phyloP scores from a whole-genome alignment of 1,140 invertebrate genomes.

The Homalodisca vitripennis region DNA sequence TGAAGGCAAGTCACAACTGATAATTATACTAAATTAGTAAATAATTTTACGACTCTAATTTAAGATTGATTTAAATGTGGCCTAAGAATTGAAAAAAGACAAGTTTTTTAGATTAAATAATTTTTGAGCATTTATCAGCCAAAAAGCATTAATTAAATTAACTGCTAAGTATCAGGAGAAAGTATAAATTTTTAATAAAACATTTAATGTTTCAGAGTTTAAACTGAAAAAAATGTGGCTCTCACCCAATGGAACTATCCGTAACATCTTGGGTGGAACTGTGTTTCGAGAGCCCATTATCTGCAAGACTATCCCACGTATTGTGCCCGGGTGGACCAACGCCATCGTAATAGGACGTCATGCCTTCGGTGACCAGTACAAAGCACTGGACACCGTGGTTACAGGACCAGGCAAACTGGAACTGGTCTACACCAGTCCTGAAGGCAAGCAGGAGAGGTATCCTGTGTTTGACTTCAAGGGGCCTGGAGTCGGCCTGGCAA shows the following conservation, averaged over 20 bases:
- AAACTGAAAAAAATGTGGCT: conserved; percentile 93
- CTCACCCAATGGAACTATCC: conserved; percentile 87
- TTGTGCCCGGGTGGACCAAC: conserved; percentile 85
- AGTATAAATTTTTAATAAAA: no score
- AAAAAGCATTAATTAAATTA: no score
- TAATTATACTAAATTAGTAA: conserved; percentile 1
- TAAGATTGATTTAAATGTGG: neutral
- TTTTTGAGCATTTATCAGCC: no score
- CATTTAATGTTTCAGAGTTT: conserved; percentile 63
- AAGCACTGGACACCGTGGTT: conserved; percentile 80
- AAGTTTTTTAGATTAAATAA: no score
- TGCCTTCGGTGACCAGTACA: conserved; percentile 90
- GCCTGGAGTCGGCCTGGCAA: conserved; percentile 75
- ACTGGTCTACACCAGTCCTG: conserved; percentile 61
- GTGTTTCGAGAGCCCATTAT: conserved; percentile 90
- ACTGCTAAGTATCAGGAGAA: no score
- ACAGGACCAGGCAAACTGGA: conserved; percentile 69
- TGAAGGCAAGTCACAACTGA: conserved; percentile 60
- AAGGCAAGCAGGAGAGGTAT: conserved; percentile 54
- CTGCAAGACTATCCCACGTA: conserved; percentile 82
- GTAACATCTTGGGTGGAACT: conserved; percentile 88
- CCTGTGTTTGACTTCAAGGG: conserved; percentile 52
- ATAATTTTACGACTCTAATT: no score
- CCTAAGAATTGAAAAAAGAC: neutral
- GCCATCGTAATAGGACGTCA: conserved; percentile 84